Evolutionary conservation across 2,113 vertebrate genomes (phyloP), one percentile per base, ranked within the genome.

Genomic region (Sinocyclocheilus anophthalmus): DNA sequence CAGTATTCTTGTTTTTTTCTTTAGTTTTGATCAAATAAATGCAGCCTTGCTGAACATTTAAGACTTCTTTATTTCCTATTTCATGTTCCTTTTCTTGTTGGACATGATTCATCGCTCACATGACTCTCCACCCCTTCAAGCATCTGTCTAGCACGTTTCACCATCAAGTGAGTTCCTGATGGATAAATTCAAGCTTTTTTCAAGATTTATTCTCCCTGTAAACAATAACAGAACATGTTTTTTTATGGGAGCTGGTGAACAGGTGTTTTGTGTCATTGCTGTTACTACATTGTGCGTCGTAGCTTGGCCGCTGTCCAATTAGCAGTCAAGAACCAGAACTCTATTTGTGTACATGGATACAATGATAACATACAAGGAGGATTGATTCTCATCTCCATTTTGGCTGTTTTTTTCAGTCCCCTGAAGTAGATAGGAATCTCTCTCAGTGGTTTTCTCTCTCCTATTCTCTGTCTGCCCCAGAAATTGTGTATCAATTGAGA

Each of bases 351-450:
- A 55, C 14, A 55, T 16, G 14, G 13, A 30, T 16, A 20, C 42
- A 42, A 42, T 42, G 42, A 45, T 45, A 45, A 45, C 9, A 45
- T 11, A 22, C 14, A 57, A 2, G 18, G 26, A 57, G 14, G 26
- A 5, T 57, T 22, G 76, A 78, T 78, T 39, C 30, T 37, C 10
- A 61, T 79, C 76, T 39, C 30, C 53, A 55, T 55, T 55, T 55
- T n/a, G 14, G 53, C 14, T 57, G 16, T 59, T 59, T 59, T 48
- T 22, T 22, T 1, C 55, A 39, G 3, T 79, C 22, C 20, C 5
- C 33, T 39, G 55, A 61, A 42, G 55, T 4, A 24, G 77, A 79
- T 61, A 61, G n/a, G 12, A 59, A 39, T 84, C 22, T 83, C 67
- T 59, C 20, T 37, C 53, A n/a, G 76, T 59, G 30, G 57, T 39